A percentile compares a stretch with the other conserved stretches of the same genome.
These are phyloP conservation scores for Tenebrosternarchus preto DNA, from an alignment of 2,113 vertebrate species.

Conservation along the genomic window DNA sequence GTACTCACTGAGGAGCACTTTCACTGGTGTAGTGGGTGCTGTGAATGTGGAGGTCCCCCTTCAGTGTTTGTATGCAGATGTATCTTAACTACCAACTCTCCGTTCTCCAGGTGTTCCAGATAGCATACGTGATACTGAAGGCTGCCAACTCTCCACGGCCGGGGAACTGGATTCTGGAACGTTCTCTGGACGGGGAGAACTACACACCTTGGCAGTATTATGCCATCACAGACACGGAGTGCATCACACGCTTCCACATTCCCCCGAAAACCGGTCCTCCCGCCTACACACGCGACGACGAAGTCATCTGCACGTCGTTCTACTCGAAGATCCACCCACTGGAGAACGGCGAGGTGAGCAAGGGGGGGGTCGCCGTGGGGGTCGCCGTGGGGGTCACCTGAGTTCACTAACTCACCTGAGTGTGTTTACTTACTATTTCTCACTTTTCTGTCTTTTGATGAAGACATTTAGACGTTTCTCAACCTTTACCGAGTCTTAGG, in stretches of 20 bases:
- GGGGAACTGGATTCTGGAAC: slow-evolving; percentile 95
- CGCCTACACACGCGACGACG: slow-evolving; percentile 87
- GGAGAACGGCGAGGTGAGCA: slow-evolving; percentile 94
- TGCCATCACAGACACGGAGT: slow-evolving; percentile 92
- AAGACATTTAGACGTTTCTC: no score
- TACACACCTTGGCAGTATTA: slow-evolving; percentile 95
- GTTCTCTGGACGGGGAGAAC: slow-evolving; percentile 83
- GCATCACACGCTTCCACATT: slow-evolving; percentile 88
- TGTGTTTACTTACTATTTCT: no score
- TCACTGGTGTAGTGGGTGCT: no score
- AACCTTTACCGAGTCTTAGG: no score
- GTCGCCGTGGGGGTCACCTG: no score
- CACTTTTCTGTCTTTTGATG: no score
- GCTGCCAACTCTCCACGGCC: slow-evolving; percentile 94
- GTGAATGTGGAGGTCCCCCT: no score
- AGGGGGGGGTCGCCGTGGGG: no score
- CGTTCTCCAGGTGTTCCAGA: slow-evolving; percentile 87
- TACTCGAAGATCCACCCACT: slow-evolving; percentile 96
- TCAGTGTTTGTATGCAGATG: not conserved
- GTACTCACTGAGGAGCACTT: no score
- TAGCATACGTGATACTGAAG: slow-evolving; percentile 94
- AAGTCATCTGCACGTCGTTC: slow-evolving; percentile 96
- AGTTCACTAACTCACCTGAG: no score
- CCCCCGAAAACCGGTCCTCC: slow-evolving; percentile 84
- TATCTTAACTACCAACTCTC: not conserved